Evolutionary conservation across 2,797 vertebrate species (phyloP).

Genomic region (Syngnathus acus): DNA sequence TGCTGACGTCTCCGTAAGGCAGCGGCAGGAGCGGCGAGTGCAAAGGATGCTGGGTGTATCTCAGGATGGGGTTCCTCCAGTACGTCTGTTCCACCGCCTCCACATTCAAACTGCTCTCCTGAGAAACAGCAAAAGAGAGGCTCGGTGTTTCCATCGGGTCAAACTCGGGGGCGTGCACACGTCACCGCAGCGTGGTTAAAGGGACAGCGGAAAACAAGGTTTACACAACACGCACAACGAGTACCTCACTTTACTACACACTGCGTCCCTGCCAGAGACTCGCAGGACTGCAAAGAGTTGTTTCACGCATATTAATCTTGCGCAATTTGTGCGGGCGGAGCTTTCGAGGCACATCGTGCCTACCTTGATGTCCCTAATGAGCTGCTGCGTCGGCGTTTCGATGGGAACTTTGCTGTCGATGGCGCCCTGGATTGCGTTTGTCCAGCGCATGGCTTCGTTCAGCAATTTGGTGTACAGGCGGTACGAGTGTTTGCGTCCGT

Average conservation of each 20-base stretch:
- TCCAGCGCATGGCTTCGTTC: constrained; percentile 90
- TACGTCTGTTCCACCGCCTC: constrained; percentile 91
- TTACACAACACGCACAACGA: constrained; percentile 43
- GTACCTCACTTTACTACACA: constrained; percentile 70
- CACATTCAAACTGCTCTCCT: constrained; percentile 86
- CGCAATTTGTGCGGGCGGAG: neutral
- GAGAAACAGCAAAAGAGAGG: constrained; percentile 4
- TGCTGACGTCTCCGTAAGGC: constrained; percentile 81
- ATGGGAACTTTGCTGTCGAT: constrained; percentile 89
- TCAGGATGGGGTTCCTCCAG: constrained; percentile 85
- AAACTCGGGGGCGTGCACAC: neutral
- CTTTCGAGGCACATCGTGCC: constrained; percentile 6
- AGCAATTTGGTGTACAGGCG: constrained; percentile 85
- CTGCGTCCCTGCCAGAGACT: constrained; percentile 52
- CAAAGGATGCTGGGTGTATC: constrained; percentile 90
- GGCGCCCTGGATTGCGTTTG: constrained; percentile 83
- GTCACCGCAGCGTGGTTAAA: neutral
- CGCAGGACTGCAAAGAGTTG: constrained; percentile 54
- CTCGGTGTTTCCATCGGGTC: neutral
- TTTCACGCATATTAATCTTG: constrained; percentile 5
- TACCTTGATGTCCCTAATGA: constrained; percentile 92
- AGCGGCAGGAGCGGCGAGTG: constrained; percentile 87
- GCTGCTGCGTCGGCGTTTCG: constrained; percentile 89
- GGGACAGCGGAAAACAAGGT: neutral
- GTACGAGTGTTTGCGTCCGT: constrained; percentile 88